Evolutionary conservation across 2,113 vertebrate species (phyloP), one percentile per base, ranked within the genome.

Genomic region (Pardalotus punctatus): DNA sequence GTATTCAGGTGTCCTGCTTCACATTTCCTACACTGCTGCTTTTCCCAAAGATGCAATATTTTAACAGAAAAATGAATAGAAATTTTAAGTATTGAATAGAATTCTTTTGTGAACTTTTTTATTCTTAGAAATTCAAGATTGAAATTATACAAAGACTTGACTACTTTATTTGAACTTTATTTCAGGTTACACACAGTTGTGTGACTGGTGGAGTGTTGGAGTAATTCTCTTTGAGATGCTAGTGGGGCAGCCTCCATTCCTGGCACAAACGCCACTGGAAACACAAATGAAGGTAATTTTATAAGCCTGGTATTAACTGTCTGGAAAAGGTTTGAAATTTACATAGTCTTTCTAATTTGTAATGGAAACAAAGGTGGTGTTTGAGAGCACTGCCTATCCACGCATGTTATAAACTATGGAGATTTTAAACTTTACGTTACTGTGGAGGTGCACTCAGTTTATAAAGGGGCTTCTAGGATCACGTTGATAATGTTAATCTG

Each of bases 191-290:
- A 99, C 99, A 12, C 99, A 99, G 97, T 97, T 99, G 33, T 99
- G 99, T 86, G 99, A 99, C 77, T 99, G 99, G 99, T 99, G 99
- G 99, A 99, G 99, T 43, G 99, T 99, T 67, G 99, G 99, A 43
- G 99, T 99, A 91, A 99, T 99, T 97, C 97, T 99, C 84, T 99
- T 99, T 95, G 99, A 99, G 96, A 99, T 99, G 99, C 97, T 99
- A 19, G 99, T 99, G 14, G 99, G 99, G n/a, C 99, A 99, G 78
- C 99, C 99, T 96, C 99, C 99, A 10, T 99, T 99, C 95, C 96
- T 99, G 65, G 99, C 99, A 73, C 99, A 98, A 85, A 99, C 99
- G 40, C 99, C 99, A 24, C 97, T 99, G 95, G 99, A 99, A 98
- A 99, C 99, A 15, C 99, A 99, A 97, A 98, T 99, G 97, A 99